Evolutionary conservation across 2,797 vertebrate species (phyloP), one percentile per base, ranked within the genome.

Genomic region (Smutsia temminckii): DNA sequence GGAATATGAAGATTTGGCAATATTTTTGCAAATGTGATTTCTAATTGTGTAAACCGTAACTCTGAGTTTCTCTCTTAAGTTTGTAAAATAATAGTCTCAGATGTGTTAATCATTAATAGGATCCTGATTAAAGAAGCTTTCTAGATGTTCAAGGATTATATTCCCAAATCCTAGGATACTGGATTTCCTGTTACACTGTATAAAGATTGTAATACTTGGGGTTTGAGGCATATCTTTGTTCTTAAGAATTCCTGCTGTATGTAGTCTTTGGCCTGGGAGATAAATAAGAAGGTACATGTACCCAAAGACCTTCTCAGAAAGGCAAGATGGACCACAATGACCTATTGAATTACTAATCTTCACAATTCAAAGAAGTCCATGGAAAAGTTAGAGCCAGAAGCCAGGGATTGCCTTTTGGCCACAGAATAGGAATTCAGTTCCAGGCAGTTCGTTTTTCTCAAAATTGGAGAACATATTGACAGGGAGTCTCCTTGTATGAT

Each of bases 401-500:
- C 34, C 20, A 89, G 74, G 42, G 93, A 79, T 32, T 85, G 21
- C 55, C 85, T 89, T 2, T 75, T 83, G 42, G 84, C 37, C 55
- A 64, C 46, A 74, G 66, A n/a, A 64, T 46, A 92, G 64, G 63
- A 90, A 40, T 92, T 89, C 49, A 77, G 29, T 20, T 77, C 46
- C 51, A 64, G 32, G 42, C 46, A 75, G 42, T 93, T 83, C 92
- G 46, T 72, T 93, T 94, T 93, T 91, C 63, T 95, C 32, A 90
- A 90, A 95, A 91, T 7, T 46, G 49, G 34, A 94, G 40, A 79
- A 17, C 74, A 34, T 83, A 85, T 57, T 75, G 92, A 69, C 92
- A 93, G 92, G 4, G 8, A 91, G 21, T 64, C 72, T 92, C 21
- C 63, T 87, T 83, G 21, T 61, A 91, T 53, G 29, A 74, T 8